phyloP scores from a whole-genome alignment of 2,888 invertebrate genomes.

The Pachycephus smyrnensis region DNA sequence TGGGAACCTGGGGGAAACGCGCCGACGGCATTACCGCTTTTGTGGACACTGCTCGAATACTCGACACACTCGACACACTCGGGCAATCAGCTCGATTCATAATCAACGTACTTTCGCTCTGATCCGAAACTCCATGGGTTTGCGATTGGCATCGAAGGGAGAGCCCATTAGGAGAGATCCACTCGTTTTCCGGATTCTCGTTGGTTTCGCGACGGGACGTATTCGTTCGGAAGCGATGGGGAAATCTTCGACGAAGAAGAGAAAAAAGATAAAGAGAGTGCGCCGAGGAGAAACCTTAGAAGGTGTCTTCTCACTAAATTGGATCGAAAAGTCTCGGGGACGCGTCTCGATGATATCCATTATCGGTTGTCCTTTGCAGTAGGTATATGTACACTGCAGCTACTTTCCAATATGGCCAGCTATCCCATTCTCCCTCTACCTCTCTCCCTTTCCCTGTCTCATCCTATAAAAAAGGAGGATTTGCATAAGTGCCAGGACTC shows the following conservation, averaged over 20 bases:
- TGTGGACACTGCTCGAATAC: conserved; percentile 61
- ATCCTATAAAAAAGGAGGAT: too few relatives aligned
- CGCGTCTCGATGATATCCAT: too few relatives aligned
- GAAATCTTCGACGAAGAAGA: too few relatives aligned
- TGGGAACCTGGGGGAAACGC: conserved; percentile 9
- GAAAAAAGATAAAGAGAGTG: not conserved
- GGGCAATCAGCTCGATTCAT: conserved; percentile 63
- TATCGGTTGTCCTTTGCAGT: too few relatives aligned
- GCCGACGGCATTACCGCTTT: conserved; percentile 56
- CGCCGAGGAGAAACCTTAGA: conserved; percentile 19
- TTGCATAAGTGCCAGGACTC: too few relatives aligned
- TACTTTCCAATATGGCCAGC: too few relatives aligned
- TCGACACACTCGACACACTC: conserved; percentile 48
- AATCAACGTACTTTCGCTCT: conserved; percentile 45
- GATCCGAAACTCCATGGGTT: not conserved
- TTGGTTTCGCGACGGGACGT: not conserved
- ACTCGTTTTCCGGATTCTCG: too few relatives aligned
- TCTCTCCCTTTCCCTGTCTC: too few relatives aligned
- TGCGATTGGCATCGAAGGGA: not conserved
- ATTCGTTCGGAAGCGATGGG: not conserved
- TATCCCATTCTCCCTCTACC: too few relatives aligned
- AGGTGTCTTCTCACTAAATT: conserved; percentile 16
- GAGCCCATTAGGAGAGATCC: too few relatives aligned
- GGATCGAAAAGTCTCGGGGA: conserved; percentile 2
- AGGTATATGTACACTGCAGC: too few relatives aligned